Evolutionary conservation across 2,888 invertebrate genomes (phyloP).

Genomic region (Teinopalpus imperialis): DNA sequence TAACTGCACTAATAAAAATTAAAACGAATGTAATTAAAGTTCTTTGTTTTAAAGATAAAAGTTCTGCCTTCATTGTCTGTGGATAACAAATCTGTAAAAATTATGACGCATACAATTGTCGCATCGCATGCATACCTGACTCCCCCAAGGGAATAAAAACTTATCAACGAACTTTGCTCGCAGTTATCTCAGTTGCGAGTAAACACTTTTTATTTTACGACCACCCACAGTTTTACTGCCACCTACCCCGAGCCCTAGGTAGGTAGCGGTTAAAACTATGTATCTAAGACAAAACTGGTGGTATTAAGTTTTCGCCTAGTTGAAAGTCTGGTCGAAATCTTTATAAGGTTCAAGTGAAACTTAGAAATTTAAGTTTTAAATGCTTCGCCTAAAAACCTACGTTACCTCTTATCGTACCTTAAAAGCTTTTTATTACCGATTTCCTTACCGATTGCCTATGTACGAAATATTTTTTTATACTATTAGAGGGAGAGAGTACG

Average conservation of each 20-base stretch:
- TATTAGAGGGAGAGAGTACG: too few species aligned
- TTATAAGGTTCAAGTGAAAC: constrained; percentile 28
- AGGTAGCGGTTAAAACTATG: constrained; percentile 34
- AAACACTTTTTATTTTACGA: constrained; percentile 79
- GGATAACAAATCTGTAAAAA: constrained; percentile 34
- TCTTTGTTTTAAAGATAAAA: constrained; percentile 25
- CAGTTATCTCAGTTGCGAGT: constrained; percentile 71
- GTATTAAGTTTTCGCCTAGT: constrained; percentile 39
- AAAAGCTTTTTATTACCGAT: constrained; percentile 2
- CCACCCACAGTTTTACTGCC: constrained; percentile 63
- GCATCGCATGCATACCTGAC: constrained; percentile 46
- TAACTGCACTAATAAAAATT: not conserved
- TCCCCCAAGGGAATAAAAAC: constrained; percentile 73
- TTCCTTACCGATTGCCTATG: too few species aligned
- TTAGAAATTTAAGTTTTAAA: constrained; percentile 25
- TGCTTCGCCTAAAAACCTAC: too few species aligned
- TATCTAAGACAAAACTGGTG: constrained; percentile 40
- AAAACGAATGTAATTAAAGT: constrained; percentile 16
- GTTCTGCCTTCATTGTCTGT: constrained; percentile 38
- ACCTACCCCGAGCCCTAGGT: constrained; percentile 32
- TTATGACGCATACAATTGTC: constrained; percentile 25
- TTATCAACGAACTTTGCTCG: constrained; percentile 75
- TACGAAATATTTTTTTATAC: too few species aligned
- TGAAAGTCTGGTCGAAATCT: constrained; percentile 30
- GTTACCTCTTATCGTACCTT: too few species aligned